Evolutionary conservation across 1,140 invertebrate genomes (phyloP), one percentile per base, ranked within the genome.

Genomic region (Drosophila navojoa): DNA sequence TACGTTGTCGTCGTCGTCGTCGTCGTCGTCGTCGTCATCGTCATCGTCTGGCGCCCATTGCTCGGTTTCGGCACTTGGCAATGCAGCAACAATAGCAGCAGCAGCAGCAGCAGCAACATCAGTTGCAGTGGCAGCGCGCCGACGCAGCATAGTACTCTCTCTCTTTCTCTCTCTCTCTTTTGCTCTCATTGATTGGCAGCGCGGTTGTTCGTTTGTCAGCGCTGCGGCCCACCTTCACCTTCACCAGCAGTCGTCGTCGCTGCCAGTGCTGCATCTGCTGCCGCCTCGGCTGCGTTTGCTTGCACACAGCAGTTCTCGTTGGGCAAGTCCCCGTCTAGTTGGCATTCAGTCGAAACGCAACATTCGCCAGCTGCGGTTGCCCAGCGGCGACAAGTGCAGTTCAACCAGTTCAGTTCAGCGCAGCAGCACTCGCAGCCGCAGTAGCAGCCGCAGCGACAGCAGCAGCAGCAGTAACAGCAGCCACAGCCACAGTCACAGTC

Each of bases 281-380:
- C 47, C 9, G 38, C 64, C 15, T 55, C 35, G 7, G n/a, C 55
- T 53, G 67, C 45, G 13, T 45, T 40, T 70, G 49, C 27, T 47
- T 61, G 79, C 84, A 82, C 82, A 87, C 82, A 87, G 79, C 84
- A 87, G 87, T 91, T 91, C 86, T 82, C 78, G 81, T 91, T 91
- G 87, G 71, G 90, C 79, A 76, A 90, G 86, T 91, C 84, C 86
- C 81, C 90, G 55, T 49, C 40, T 61, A 69, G 67, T 82, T 80
- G 73, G 74, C 72, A 72, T 84, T 91, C 80, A 91, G 90, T 91
- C 77, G 77, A 90, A 91, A 91, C 77, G 71, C 69, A 89, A 89
- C 82, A 71, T 79, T 84, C 82, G 75, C 80, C 81, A 89, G 72
- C 75, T 78, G 71, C 90, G 82, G 90, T 91, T 86, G 82, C 67